A percentile compares a stretch with the other conserved stretches of the same genome.
Evolutionary conservation across 2,113 vertebrate genomes (phyloP).

Genomic region (Machaerirhynchus nigripectus): DNA sequence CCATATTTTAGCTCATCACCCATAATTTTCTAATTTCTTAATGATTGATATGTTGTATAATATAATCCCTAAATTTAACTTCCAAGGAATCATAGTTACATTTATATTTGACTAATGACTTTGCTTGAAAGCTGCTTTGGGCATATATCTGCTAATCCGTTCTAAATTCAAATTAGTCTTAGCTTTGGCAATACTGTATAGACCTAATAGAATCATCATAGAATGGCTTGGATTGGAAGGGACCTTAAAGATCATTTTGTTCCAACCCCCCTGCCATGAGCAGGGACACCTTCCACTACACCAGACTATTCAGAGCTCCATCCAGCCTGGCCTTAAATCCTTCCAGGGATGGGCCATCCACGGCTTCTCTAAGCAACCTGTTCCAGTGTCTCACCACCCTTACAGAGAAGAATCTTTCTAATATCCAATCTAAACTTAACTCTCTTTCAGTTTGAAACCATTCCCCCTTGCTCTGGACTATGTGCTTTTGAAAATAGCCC

Average conservation of each 20-base stretch:
- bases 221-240: not conserved
- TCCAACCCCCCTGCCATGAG: not conserved
- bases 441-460: not conserved
- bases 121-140: not conserved
- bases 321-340: not conserved
- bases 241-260: not conserved
- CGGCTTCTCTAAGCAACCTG: not conserved
- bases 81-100: not conserved
- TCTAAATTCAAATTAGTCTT: not conserved
- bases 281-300: not conserved
- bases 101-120: not conserved
- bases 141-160: not conserved
- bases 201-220: not conserved
- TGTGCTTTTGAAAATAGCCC: not conserved
- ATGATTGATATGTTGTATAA: not conserved
- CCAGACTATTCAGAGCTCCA: not conserved
- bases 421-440: not conserved
- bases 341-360: not conserved
- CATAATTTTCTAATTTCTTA: not conserved
- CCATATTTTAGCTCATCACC: not conserved
- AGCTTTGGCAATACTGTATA: not conserved
- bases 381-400: not conserved
- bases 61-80: not conserved
- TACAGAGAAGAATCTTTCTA: not conserved
- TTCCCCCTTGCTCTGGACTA: not conserved